Evolutionary conservation across 2,113 vertebrate species (phyloP), one percentile per base, ranked within the genome.

Genomic region (Myxocyprinus asiaticus): DNA sequence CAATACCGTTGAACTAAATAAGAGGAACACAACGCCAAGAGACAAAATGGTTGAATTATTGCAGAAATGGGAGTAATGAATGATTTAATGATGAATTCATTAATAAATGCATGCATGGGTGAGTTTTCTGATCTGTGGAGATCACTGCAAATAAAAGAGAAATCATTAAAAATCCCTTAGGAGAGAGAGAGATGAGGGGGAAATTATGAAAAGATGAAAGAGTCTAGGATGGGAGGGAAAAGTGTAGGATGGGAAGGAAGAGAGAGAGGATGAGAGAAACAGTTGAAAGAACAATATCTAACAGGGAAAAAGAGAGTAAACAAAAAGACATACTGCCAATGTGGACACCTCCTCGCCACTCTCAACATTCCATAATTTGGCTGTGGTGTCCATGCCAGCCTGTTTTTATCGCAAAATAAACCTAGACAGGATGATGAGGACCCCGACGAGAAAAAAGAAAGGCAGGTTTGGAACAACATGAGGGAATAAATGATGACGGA

Each of bases 301-400:
- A n/a, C n/a, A n/a, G n/a, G n/a, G n/a, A n/a, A n/a, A n/a, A 1
- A 76, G 1, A 67, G 72, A 33, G 48, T 74, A 4, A 3, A 7
- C 43, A 6, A 63, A 50, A 65, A 15, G 58, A 92, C 94, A 9
- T 87, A 97, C 97, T 2, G 66, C 88, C 53, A 98, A 83, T 10
- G 94, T 94, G 80, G 92, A 90, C 79, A 93, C 86, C 86, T 96
- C 94, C 85, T 94, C 91, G 77, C 96, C 98, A n/a, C 83, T 95
- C 87, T 94, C 90, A 82, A 98, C 88, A 82, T 97, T 90, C 96
- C 96, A 98, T 59, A 99, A 84, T 80, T 94, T 97, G 81, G 94
- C 94, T 0, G 92, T 96, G 59, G 89, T 90, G 62, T 98, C 98
- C 96, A 98, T 96, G 82, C 97, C 22, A 33, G 22, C 22, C 22